Percentiles rank a stretch among this genome's conserved stretches.
Evolutionary conservation across 35 echinoderm and acorn worm genomes (phyloP).

Genomic region (Patiria miniata): DNA sequence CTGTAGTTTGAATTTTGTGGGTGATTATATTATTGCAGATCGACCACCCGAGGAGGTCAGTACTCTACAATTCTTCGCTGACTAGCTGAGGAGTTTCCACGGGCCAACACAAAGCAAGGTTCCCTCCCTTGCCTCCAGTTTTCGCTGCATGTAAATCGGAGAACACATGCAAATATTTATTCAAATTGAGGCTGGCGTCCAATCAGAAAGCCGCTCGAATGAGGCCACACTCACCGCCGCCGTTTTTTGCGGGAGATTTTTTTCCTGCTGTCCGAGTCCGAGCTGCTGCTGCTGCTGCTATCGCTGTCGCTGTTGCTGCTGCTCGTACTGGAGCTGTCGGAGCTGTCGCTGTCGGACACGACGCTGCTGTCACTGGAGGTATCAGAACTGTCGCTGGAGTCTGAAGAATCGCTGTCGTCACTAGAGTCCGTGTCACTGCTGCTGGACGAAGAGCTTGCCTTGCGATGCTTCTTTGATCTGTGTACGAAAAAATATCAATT

Average conservation of each 20-base stretch:
- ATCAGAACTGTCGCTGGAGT: not conserved
- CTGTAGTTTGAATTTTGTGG: no score
- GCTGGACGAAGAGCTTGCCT: not conserved
- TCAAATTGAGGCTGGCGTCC: no score
- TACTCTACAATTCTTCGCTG: no score
- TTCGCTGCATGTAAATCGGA: no score
- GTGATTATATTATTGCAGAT: no score
- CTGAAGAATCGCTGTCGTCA: slow-evolving; percentile 40
- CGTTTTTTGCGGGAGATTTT: slow-evolving; percentile 52
- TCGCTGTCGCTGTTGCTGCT: not conserved
- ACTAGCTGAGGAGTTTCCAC: no score
- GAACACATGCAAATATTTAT: no score
- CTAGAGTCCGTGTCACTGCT: slow-evolving; percentile 21
- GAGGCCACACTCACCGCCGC: slow-evolving; percentile 13
- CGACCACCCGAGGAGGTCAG: no score
- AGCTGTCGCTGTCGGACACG: not conserved
- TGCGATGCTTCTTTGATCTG: slow-evolving; percentile 9
- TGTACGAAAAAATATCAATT: not conserved
- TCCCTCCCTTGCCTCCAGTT: no score
- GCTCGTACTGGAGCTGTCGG: not conserved
- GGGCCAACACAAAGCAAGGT: no score
- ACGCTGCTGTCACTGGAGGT: not conserved
- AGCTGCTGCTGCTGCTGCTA: slow-evolving; percentile 26
- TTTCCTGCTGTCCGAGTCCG: slow-evolving; percentile 34
- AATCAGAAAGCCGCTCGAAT: no score